Evolutionary conservation across 2,113 vertebrate genomes (phyloP).

Genomic region (Chroicocephalus ridibundus): DNA sequence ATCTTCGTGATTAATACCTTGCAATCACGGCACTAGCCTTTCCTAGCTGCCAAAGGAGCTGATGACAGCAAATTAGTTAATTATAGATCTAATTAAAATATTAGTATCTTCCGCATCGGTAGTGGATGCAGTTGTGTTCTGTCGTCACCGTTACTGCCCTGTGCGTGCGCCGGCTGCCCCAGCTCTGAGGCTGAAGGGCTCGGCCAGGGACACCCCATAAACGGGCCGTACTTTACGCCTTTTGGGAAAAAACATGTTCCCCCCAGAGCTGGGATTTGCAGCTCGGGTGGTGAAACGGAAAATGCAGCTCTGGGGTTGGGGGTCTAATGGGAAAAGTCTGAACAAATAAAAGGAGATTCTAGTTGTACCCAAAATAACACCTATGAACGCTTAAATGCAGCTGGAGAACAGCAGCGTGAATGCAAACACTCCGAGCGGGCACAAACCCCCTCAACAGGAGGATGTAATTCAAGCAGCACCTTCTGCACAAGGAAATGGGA

Average conservation of each 20-base stretch:
- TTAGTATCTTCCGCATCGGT: neutral
- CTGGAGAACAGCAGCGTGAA: neutral
- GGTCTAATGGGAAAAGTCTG: neutral
- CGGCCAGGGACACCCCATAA: rapidly evolving
- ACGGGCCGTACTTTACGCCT: rapidly evolving
- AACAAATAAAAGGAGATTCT: rapidly evolving
- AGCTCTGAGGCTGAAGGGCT: neutral
- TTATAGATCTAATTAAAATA: neutral
- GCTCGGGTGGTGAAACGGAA: neutral
- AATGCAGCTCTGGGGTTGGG: neutral
- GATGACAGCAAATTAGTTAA: neutral
- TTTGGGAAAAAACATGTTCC: neutral
- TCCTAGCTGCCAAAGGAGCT: neutral
- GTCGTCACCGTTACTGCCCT: rapidly evolving
- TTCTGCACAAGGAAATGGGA: neutral
- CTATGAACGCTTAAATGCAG: rapidly evolving
- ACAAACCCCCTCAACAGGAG: rapidly evolving
- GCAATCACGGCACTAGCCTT: neutral
- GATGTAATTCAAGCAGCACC: neutral
- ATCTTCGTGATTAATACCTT: neutral
- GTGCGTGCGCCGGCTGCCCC: rapidly evolving
- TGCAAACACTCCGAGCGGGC: rapidly evolving
- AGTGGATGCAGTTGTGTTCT: neutral
- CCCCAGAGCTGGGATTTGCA: neutral
- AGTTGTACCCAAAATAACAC: too few relatives aligned